Evolutionary conservation across 2,797 vertebrate species (phyloP), one percentile per base, ranked within the genome.

Genomic region (Diglossa cyanea): DNA sequence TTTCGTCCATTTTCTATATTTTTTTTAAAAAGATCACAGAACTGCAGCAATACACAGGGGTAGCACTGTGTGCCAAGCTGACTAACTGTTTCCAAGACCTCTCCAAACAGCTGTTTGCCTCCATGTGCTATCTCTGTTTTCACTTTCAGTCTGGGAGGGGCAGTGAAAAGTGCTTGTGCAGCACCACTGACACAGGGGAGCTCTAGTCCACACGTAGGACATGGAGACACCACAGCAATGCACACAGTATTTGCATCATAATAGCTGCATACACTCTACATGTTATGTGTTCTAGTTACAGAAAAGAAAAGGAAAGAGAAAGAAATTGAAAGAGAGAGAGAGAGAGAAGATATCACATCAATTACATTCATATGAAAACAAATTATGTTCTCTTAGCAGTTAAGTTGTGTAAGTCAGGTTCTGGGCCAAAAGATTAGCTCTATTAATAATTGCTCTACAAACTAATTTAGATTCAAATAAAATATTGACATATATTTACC

Each of bases 401-500:
- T 86, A 68, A 75, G 11, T 19, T 57, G n/a, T 25, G 17, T 42
- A 55, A 55, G 28, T 58, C 37, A 84, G 7, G 3, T 50, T 35
- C 15, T 20, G 24, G 25, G 12, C 24, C 67, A 85, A 82, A 91
- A 53, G 2, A 70, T 85, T 60, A 90, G 71, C 15, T 44, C 42
- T 63, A 11, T 47, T 40, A 77, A 62, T 72, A 85, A 74, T 2
- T 85, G 21, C 19, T 87, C 24, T 71, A 84, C 54, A 88, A 92
- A 75, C 4, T 65, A 44, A 76, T 60, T 78, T 63, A 87, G 23
- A 65, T 54, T 53, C 76, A 30, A 87, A 84, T 23, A 86, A 93
- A 85, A 85, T 45, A 89, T 63, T 75, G 63, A 80, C 65, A 88
- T 3, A 50, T 17, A 73, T 71, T 73, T 92, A 61, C 75, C 37